Conservation (phyloP, 2,888 invertebrate genomes). For the Lacanobia oleracea region DNA sequence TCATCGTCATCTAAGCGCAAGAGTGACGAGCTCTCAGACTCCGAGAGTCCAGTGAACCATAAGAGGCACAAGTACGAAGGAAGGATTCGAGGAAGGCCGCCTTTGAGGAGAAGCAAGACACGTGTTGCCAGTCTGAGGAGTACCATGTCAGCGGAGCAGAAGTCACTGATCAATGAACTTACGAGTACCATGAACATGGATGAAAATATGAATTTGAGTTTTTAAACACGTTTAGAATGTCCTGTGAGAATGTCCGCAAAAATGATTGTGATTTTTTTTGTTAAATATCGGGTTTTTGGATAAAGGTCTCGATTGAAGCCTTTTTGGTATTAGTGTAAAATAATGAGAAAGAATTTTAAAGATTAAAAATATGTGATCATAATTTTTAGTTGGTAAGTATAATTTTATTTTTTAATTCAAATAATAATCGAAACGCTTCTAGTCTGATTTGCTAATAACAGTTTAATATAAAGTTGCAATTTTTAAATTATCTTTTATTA, state of each 20-base stretch:
- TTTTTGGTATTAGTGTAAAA: slow-evolving; percentile 1
- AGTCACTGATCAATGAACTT: slow-evolving; percentile 72
- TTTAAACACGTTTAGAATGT: slow-evolving; percentile 64
- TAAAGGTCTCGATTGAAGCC: not conserved
- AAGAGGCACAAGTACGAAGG: slow-evolving; percentile 85
- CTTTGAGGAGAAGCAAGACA: slow-evolving; percentile 76
- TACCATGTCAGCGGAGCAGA: slow-evolving; percentile 79
- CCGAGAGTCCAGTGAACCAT: slow-evolving; percentile 84
- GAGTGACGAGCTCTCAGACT: slow-evolving; percentile 79
- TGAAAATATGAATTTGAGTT: slow-evolving; percentile 79
- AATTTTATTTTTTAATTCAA: slow-evolving; percentile 5
- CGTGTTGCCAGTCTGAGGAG: slow-evolving; percentile 76
- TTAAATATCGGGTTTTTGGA: not conserved
- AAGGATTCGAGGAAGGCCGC: slow-evolving; percentile 84
- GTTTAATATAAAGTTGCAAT: slow-evolving; percentile 10
- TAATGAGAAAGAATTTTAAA: slow-evolving; percentile 5
- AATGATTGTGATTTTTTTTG: not conserved
- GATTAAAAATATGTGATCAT: slow-evolving; percentile 3
- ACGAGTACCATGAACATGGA: slow-evolving; percentile 64
- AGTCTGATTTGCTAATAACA: not conserved
- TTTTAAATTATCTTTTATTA: not conserved
- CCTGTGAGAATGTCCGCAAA: not conserved
- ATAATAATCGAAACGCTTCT: too few relatives aligned
- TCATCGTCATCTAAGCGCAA: slow-evolving; percentile 84
- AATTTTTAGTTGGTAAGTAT: slow-evolving; percentile 25